Percentiles rank a stretch among this genome's conserved stretches.
These are phyloP conservation scores for Selenia dentaria DNA, from an alignment of 2,888 invertebrate species.

Conservation along the genomic window DNA sequence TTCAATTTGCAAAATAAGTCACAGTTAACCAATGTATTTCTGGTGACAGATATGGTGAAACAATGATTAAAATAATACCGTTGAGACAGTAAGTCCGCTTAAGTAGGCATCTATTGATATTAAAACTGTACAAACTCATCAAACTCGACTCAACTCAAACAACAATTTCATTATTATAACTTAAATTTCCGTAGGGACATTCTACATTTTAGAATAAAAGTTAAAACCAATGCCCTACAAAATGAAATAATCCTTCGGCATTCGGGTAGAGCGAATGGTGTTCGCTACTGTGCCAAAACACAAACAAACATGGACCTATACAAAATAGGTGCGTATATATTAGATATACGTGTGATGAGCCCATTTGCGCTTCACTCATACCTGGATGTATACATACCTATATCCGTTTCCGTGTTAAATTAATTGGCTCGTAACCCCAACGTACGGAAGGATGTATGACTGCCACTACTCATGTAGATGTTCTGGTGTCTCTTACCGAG, in stretches of 20 bases:
- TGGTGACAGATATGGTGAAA: background rate
- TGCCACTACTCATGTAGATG: constrained; percentile 79
- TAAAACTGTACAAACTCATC: constrained; percentile 9
- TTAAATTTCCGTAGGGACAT: constrained; percentile 24
- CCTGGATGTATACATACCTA: constrained; percentile 34
- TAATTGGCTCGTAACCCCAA: constrained; percentile 71
- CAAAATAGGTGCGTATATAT: constrained; percentile 53
- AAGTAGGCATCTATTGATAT: background rate
- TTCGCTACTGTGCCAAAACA: constrained; percentile 25
- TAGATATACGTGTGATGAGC: constrained; percentile 69
- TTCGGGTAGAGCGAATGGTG: constrained; percentile 34
- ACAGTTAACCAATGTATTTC: too few relatives aligned
- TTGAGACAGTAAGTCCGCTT: background rate
- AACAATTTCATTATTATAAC: constrained; percentile 24
- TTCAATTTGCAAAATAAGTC: too few relatives aligned
- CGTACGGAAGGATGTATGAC: constrained; percentile 77
- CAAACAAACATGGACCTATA: constrained; percentile 32
- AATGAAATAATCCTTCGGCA: constrained; percentile 30
- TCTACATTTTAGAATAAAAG: constrained; percentile 31
- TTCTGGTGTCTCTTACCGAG: constrained; percentile 49
- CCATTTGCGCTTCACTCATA: constrained; percentile 70
- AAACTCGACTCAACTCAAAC: constrained; percentile 16
- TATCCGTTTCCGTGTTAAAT: constrained; percentile 82
- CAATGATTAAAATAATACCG: background rate
- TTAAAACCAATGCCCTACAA: constrained; percentile 37